Conservation (phyloP, 2,888 invertebrate genomes). For the Mechanitis mazaeus region DNA sequence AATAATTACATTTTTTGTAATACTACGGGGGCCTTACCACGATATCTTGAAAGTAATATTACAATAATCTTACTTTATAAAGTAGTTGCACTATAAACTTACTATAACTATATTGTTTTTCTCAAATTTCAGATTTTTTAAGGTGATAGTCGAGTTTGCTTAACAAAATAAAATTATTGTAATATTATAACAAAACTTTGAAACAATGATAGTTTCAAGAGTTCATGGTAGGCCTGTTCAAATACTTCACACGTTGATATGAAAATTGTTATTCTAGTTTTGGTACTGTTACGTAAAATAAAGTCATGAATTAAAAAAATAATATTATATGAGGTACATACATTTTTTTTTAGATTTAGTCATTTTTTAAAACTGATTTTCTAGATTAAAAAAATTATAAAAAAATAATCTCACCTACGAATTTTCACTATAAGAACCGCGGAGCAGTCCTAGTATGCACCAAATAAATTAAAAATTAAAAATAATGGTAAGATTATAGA, state of each 20-base stretch:
- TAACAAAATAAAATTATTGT: too few species aligned
- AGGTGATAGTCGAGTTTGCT: too few species aligned
- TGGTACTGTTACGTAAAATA: constrained; percentile 14
- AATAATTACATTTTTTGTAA: not conserved
- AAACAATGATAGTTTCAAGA: too few species aligned
- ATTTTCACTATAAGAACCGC: not conserved
- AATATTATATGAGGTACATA: not conserved
- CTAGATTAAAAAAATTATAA: not conserved
- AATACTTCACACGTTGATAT: constrained; percentile 21
- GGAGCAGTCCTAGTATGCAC: constrained; percentile 2
- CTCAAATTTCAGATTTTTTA: too few species aligned
- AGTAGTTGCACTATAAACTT: too few species aligned
- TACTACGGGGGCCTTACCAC: too few species aligned
- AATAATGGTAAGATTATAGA: constrained; percentile 18
- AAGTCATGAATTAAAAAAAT: constrained; percentile 1
- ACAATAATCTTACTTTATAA: too few species aligned
- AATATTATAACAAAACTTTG: too few species aligned
- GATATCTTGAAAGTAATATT: too few species aligned
- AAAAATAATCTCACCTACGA: not conserved
- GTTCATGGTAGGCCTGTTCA: not conserved
- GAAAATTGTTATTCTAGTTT: constrained; percentile 23
- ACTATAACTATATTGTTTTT: too few species aligned
- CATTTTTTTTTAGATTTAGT: not conserved
- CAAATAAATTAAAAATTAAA: constrained; percentile 14
- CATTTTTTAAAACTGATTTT: not conserved